Base-by-base conservation (phyloP, 2,888 invertebrate species). In the Phania funesta region DNA sequence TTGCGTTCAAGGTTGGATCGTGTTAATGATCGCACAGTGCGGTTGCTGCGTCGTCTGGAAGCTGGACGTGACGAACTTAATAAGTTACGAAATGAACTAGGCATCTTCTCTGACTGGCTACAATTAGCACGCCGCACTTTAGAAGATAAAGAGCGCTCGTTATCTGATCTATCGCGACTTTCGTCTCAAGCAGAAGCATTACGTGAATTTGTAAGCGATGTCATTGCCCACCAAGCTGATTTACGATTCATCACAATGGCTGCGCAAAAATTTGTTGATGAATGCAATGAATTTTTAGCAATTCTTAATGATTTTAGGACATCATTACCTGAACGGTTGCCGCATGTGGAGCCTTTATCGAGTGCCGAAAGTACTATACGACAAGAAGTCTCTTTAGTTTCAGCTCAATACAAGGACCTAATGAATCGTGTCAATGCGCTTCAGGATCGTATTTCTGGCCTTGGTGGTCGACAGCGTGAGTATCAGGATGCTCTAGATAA, bases 141-240 rank as follows among this genome's bases (percentile, higher is more conserved):
- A 9, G 96, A 97, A 88, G 97, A 97, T 84, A 96, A 96, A 89
- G 98, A 98, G 87, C 93, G 95, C 1, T 94, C 95, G 0, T 90
- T 97, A 5, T 95, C 96, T 9, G 95, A 96, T 88, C 90, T 97
- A 85, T 94, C 94, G 85, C 93, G 94, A 70, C 90, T 96, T 22
- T 92, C 94, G 50, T 93, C 93, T 9, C 95, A 95, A 88, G 93
- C 94, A 26, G 96, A 97, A 85, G 94, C 94, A n/a, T 95, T 96
- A 5, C 93, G 96, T 38, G 97, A 97, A 87, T 97, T 98, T 90
- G 96, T 97, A 32, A 96, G 95, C 83, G 98, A 98, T 91, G 97
- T 99, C 2, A 97, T 98, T 87, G 96, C 97, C 0, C 98, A 98
- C 89, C 98, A 98, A 90, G 99, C 98, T 0, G 99, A 99, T 91